Base-by-base conservation (phyloP, 1,140 invertebrate species). In the Euwallacea similis region DNA sequence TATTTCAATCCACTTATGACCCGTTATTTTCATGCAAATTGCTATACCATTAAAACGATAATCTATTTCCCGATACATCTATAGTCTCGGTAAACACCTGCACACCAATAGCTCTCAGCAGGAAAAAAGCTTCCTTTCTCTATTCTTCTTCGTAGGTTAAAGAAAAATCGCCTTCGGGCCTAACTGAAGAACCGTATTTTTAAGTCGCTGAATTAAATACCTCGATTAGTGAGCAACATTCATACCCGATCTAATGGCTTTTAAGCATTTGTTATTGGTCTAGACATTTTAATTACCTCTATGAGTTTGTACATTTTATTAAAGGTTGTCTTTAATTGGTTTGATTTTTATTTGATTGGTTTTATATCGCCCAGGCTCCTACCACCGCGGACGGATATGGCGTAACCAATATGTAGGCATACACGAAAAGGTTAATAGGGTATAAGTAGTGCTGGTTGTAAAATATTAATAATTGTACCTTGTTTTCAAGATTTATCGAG, bases 281-380 rank as follows among this genome's bases (percentile, higher is more conserved):
- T 71, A 71, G 69, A 71, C 69, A 71, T 21, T 60, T 71, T 71
- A 71, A 71, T 71, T 71, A 54, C 69, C 41, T 47, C 9, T 69
- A 69, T 68, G 42, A 69, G 42, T 59, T 61, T 61, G 58, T 50
- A 60, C 10, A 62, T 61, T 69, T 69, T 62, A 61, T 61, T 69
- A 58, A 62, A 61, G 43, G 44, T 42, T 41, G 13, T 61, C 44
- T 7, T 61, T 69, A 69, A 69, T 69, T 69, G 58, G 66, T 60
- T 50, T 16, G 13, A 61, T 69, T 61, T 69, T 62, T 61, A 21
- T 53, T 54, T 15, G 15, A 56, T 66, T 44, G 16, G 11, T 44
- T 42, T 65, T 13, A 7, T 66, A 55, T 55, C 21, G 63, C 54
- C 41, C 55, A 15, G 2, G 47, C 63, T 55, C 16, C 33, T 55